phyloP scores from a whole-genome alignment of 2,113 vertebrate genomes.

The Psittacus erithacus region DNA sequence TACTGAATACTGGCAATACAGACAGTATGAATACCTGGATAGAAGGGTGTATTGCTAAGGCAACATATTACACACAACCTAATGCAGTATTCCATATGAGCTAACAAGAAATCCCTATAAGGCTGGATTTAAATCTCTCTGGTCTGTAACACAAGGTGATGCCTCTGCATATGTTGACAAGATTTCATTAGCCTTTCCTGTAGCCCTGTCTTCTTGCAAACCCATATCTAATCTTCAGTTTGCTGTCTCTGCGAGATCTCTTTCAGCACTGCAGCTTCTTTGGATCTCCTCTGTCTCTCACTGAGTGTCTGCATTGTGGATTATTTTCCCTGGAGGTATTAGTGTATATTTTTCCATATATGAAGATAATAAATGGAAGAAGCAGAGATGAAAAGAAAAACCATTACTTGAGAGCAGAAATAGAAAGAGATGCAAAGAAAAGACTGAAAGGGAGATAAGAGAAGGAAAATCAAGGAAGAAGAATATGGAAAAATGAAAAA shows the following conservation, averaged over 20 bases:
- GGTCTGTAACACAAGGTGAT: conserved; percentile 26
- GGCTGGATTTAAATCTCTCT: background rate
- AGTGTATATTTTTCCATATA: conserved; percentile 68
- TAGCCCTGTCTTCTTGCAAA: background rate
- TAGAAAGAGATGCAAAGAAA: conserved; percentile 34
- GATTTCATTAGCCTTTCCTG: conserved; percentile 46
- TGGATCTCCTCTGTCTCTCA: background rate
- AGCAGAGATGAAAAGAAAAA: conserved; percentile 37
- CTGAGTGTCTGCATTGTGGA: conserved; percentile 19
- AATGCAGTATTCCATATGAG: background rate
- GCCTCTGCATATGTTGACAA: conserved; percentile 31
- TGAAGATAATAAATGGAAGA: conserved; percentile 73
- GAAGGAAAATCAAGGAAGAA: conserved; percentile 47
- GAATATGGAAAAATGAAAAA: conserved; percentile 48
- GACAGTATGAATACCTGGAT: background rate
- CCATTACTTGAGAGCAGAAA: conserved; percentile 31
- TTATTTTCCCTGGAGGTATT: conserved; percentile 60
- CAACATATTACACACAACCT: background rate
- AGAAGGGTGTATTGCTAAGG: background rate
- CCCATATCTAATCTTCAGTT: conserved; percentile 43
- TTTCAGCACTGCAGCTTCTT: conserved; percentile 27
- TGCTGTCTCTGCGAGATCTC: conserved; percentile 47
- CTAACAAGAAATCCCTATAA: background rate
- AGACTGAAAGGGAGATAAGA: conserved; percentile 69
- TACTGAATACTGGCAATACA: background rate